Evolutionary conservation across 2,113 vertebrate species (phyloP).

Genomic region (Plectropomus leopardus): DNA sequence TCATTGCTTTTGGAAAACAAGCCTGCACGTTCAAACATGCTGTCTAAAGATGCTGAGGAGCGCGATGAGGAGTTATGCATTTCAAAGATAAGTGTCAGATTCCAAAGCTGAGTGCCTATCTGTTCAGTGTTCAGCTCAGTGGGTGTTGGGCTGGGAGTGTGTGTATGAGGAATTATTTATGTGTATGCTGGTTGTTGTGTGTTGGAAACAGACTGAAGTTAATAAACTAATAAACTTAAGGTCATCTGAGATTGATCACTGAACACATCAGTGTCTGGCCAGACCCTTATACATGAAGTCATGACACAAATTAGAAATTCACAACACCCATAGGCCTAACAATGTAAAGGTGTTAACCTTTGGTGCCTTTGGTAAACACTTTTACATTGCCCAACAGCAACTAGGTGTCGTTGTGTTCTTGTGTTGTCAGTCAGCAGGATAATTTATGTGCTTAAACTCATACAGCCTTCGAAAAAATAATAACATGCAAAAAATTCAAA

Average conservation of each 20-base stretch:
- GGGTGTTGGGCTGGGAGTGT: neutral
- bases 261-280: neutral
- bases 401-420: no score
- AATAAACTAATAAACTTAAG: neutral
- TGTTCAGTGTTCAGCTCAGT: neutral
- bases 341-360: neutral
- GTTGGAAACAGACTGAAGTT: neutral
- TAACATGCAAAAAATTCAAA: no score
- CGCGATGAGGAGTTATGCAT: conserved; percentile 8
- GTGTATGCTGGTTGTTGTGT: neutral
- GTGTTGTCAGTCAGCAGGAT: no score
- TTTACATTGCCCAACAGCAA: no score
- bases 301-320: neutral
- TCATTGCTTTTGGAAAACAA: conserved; percentile 20
- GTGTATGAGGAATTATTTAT: neutral
- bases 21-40: conserved; percentile 35
- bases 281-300: neutral
- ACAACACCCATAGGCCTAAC: neutral
- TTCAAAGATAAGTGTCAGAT: conserved; percentile 60
- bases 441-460: no score
- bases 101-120: conserved; percentile 26
- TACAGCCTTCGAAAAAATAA: no score
- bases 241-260: neutral
- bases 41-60: conserved; percentile 3
- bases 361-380: no score